Percentiles rank a stretch among this genome's conserved stretches.
Evolutionary conservation across 2,797 vertebrate species (phyloP).

Genomic region (Pipistrellus kuhlii): DNA sequence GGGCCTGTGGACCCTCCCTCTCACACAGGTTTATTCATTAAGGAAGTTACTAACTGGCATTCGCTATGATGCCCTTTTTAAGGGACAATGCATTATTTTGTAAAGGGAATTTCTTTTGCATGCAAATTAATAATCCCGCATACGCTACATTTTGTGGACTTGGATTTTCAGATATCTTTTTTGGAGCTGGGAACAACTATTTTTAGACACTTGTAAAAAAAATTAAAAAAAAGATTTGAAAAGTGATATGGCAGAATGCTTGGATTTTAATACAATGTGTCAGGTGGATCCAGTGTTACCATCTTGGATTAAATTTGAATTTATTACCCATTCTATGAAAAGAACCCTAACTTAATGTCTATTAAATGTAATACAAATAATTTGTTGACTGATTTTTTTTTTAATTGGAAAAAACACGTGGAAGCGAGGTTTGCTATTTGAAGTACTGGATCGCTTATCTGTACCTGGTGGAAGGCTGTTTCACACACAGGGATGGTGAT

Average conservation of each 20-base stretch:
- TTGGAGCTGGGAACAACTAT: conserved; percentile 9
- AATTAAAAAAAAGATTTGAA: background rate
- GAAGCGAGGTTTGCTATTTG: background rate
- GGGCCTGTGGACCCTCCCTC: background rate
- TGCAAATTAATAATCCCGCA: background rate
- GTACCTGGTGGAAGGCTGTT: background rate
- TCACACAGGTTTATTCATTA: background rate
- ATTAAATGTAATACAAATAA: background rate
- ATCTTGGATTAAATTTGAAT: background rate
- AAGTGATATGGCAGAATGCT: background rate
- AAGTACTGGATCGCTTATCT: background rate
- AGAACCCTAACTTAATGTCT: background rate
- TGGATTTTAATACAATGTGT: conserved; percentile 32
- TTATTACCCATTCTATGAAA: background rate
- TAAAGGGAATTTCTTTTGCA: background rate
- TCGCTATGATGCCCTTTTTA: background rate
- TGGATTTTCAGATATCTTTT: conserved; percentile 6
- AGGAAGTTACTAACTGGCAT: background rate
- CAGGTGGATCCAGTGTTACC: background rate
- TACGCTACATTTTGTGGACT: conserved; percentile 9
- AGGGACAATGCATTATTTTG: background rate
- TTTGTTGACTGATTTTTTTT: background rate
- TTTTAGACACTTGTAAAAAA: conserved; percentile 7
- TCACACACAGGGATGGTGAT: too few relatives aligned
- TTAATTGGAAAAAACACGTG: background rate